phyloP scores from a whole-genome alignment of 1,140 invertebrate genomes.

The Drosophila nigromelanica region DNA sequence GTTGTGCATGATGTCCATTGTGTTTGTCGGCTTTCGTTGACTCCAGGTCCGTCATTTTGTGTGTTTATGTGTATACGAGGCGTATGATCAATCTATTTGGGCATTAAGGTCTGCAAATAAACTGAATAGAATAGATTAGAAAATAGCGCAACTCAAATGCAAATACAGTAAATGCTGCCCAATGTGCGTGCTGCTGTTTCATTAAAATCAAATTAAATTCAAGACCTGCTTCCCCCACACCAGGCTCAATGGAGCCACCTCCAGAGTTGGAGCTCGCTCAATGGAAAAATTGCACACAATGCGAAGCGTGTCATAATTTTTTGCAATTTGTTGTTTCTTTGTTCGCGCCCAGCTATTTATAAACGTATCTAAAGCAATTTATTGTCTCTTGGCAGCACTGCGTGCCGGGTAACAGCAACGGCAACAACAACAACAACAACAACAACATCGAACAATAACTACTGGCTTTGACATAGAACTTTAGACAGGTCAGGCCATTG shows the following conservation, averaged over 20 bases:
- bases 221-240: slow-evolving; percentile 7
- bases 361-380: slow-evolving; percentile 55
- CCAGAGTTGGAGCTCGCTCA: slow-evolving; percentile 8
- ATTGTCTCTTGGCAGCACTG: slow-evolving; percentile 38
- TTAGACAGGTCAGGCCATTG: slow-evolving; percentile 31
- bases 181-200: slow-evolving; percentile 60
- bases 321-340: slow-evolving; percentile 54
- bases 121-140: slow-evolving; percentile 21
- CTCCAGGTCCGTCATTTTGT: slow-evolving; percentile 67
- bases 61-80: slow-evolving; percentile 2
- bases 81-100: slow-evolving; percentile 28
- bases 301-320: slow-evolving; percentile 63
- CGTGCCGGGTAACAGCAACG: slow-evolving; percentile 36
- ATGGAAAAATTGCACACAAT: slow-evolving; percentile 44
- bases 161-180: slow-evolving; percentile 28
- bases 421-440: slow-evolving; percentile 26
- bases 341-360: slow-evolving; percentile 53
- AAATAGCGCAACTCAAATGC: slow-evolving; percentile 28
- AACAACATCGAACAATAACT: slow-evolving; percentile 4
- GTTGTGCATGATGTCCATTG: slow-evolving; percentile 65
- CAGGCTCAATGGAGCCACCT: neutral
- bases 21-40: slow-evolving; percentile 68
- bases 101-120: slow-evolving; percentile 39
- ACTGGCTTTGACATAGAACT: slow-evolving; percentile 73
- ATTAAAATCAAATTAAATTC: slow-evolving; percentile 67